Evolutionary conservation across 2,113 vertebrate species (phyloP).

Genomic region (Platycercus adscitus): DNA sequence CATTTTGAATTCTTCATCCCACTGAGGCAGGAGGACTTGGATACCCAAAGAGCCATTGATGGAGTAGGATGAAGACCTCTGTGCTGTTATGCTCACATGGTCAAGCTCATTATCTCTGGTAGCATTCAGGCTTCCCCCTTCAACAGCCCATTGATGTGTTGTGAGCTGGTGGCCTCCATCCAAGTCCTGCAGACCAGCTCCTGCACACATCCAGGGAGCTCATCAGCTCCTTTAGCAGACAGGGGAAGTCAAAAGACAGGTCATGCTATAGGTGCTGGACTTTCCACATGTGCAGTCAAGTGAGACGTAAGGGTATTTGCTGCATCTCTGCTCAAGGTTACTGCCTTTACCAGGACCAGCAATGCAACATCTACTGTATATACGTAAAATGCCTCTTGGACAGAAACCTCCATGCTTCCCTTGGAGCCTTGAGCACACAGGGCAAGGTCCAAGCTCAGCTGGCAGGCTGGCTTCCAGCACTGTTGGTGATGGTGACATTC

Average conservation of each 20-base stretch:
- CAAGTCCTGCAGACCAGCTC: not conserved
- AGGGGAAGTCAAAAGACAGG: not conserved
- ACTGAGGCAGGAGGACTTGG: not conserved
- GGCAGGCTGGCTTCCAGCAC: not conserved
- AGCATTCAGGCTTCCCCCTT: not conserved
- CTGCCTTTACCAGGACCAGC: not conserved
- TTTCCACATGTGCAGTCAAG: not conserved
- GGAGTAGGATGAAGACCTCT: not conserved
- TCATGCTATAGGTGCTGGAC: not conserved
- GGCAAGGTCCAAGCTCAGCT: not conserved
- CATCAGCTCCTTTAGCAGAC: not conserved
- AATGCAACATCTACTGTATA: not conserved
- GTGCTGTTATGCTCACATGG: fast-evolving
- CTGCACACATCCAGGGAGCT: not conserved
- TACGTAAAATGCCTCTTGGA: not conserved
- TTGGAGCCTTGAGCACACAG: fast-evolving
- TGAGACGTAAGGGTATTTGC: not conserved
- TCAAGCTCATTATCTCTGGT: not conserved
- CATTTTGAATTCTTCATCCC: not conserved
- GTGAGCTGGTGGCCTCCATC: not conserved
- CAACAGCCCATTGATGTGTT: too few relatives aligned
- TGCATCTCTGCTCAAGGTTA: fast-evolving
- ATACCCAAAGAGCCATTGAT: not conserved
- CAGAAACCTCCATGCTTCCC: not conserved
- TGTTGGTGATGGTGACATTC: not conserved